Evolutionary conservation across 2,113 vertebrate species (phyloP).

Genomic region (Gnathonemus echidnorhynchus): DNA sequence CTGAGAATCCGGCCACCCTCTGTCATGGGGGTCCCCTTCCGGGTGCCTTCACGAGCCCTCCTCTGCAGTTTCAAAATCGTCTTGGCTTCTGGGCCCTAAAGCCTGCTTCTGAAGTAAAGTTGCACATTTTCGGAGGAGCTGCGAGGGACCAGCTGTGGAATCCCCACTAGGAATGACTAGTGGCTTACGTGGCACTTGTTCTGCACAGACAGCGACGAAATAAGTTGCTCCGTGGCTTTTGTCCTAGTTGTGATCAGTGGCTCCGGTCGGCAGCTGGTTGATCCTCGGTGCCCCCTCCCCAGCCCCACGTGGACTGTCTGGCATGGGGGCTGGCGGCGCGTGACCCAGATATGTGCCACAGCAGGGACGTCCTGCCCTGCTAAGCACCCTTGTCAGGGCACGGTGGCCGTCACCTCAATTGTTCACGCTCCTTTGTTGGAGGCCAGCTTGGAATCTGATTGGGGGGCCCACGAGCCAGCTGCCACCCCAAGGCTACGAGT

Average conservation of each 20-base stretch:
- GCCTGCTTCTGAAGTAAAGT: background rate
- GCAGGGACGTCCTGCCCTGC: background rate
- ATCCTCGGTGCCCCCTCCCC: background rate
- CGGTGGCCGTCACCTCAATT: background rate
- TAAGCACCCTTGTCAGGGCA: background rate
- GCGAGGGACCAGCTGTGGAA: background rate
- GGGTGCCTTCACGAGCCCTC: background rate
- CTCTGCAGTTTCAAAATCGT: background rate
- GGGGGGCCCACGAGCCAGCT: background rate
- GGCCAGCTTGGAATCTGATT: background rate
- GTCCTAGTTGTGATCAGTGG: background rate
- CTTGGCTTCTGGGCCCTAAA: background rate
- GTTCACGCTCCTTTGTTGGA: background rate
- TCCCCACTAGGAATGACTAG: background rate
- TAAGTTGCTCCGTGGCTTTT: background rate
- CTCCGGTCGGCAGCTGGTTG: background rate
- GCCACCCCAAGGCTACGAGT: background rate
- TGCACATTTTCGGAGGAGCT: background rate
- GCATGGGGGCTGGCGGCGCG: background rate
- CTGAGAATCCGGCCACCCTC: background rate
- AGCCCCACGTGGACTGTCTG: background rate
- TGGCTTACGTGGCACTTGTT: background rate
- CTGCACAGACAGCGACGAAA: no score
- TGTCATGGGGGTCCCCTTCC: background rate
- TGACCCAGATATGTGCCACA: constrained; percentile 1